Evolutionary conservation across 2,797 vertebrate genomes (phyloP), one percentile per base, ranked within the genome.

Genomic region (Microctenopoma lineatum): DNA sequence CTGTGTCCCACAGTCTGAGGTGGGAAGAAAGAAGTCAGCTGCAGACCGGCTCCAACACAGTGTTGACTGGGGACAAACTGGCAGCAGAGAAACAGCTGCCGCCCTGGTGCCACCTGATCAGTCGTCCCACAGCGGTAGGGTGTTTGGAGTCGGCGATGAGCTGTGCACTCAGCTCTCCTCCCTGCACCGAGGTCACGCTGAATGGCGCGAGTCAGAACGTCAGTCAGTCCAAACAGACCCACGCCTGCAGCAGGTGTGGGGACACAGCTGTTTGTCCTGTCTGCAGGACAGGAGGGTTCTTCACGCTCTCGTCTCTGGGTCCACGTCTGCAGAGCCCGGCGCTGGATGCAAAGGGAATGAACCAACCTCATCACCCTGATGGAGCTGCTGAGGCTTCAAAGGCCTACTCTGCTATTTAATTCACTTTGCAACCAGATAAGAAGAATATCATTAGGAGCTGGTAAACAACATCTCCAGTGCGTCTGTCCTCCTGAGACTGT

Each of bases 361-460:
- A 66, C 59, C 12, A 47, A 67, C 72, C 75, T 25, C 66, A 27
- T 81, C 65, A 36, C 32, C 26, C 64, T 3, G 26, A 71, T 21
- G 46, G 51, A 70, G 80, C 53, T 3, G 26, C 71, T 3, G 53
- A 57, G 75, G 46, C 66, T 67, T 73, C 60, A 74, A 29, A 59
- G 77, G 46, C 53, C 65, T 73, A 36, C 75, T 75, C 80, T 78
- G 65, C 76, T 77, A 74, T 70, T 86, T 67, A 41, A 81, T 81
- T 80, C 36, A 79, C 62, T 77, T 59, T 52, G 47, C 42, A 69
- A 70, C 76, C 62, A 34, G 73, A 82, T 75, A 6, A 77, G 75
- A 73, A 62, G 52, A 77, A 75, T 68, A 32, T 69, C 52, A 80
- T 82, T 68, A 70, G 26, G 53, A 52, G 74, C 25, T 11, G 50